Base-by-base conservation (phyloP, 2,113 vertebrate genomes). In the Pseudorectes ferrugineus region DNA sequence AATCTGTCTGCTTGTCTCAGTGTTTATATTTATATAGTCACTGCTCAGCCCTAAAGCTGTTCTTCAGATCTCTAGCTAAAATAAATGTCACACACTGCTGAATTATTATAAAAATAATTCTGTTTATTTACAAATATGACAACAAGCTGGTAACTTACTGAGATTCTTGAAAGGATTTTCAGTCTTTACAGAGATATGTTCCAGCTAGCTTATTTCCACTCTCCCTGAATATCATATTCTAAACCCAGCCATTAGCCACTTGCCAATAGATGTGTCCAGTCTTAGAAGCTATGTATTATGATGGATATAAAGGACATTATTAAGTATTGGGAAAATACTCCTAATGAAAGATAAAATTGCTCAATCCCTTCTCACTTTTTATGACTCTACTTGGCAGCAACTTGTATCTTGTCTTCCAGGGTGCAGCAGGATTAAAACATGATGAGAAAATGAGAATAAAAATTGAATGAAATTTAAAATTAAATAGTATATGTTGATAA, bases 121-220 rank as follows among this genome's bases (percentile, higher is more conserved):
- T 90, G 58, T 96, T 97, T 97, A 89, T 97, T 97, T 97, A 93
- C 92, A 97, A 97, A 97, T 94, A 91, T 78, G 80, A 88, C 72
- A 95, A 81, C 71, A 95, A 78, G 57, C 43, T 91, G 38, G 42
- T 95, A 95, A 92, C 28, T 85, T 92, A 40, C 14, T 51, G 59
- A 90, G 17, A 58, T 92, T 87, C 82, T 95, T 87, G 46, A 85
- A 95, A 85, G 79, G 91, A 94, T 94, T 97, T 66, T 96, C 78
- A 95, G 2, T 90, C 55, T 90, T 95, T 59, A 46, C 26, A 70
- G 55, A 76, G 81, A 88, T 18, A 80, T 10, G 57, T 77, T 92
- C 81, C 33, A 92, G 26, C 8, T 22, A 88, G 25, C 71, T 49
- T 82, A 79, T 35, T 88, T 79, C 8, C 17, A 81, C 26, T 87